Base-by-base conservation (phyloP, 2,888 invertebrate species). In the Eumerus sabulonum region DNA sequence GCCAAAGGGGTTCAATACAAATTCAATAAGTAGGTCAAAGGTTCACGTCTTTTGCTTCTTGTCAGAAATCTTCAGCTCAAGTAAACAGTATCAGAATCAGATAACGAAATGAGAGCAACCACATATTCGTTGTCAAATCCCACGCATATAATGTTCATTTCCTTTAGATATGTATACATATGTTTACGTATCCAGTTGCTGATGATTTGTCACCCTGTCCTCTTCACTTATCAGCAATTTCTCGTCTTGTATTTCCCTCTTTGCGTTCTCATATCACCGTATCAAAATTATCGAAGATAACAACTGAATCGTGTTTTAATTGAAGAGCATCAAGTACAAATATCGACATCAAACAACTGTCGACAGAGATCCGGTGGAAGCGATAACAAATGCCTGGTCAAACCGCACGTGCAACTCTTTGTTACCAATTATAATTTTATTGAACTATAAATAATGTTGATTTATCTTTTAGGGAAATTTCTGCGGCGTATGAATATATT, bases 401-500 rank as follows among this genome's bases (percentile, higher is more conserved):
- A 53, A n/a, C 16, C 9, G 11, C 53, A 45, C 53, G 53, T 45
- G 42, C 36, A 12, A 17, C n/a, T 9, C 14, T 17, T 45, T 90
- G 91, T 68, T 48, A 11, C 14, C 19, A 56, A 11, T 14, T 56
- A 11, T 40, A 40, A 9, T 40, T 40, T 40, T 36, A 11, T 36
- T 36, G 11, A 36, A 40, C 40, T 5, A 40, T 5, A 40, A 7
- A 40, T 9, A n/a, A 40, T 1, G 3, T 40, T n/a, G 11, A 40
- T 2, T 40, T 3, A 7, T n/a, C 38, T 84, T 85, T 14, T 64
- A 87, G 86, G 48, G 89, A 89, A 76, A 82, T 87, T 62, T 79
- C 83, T 9, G 77, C 82, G 53, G 84, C 86, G 9, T 84, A 84
- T 17, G 85, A 86, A n/a, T 84, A 86, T 54, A 82, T 86, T 19